phyloP scores from a whole-genome alignment of 2,113 vertebrate genomes.

The Grammomys dolichurus region DNA sequence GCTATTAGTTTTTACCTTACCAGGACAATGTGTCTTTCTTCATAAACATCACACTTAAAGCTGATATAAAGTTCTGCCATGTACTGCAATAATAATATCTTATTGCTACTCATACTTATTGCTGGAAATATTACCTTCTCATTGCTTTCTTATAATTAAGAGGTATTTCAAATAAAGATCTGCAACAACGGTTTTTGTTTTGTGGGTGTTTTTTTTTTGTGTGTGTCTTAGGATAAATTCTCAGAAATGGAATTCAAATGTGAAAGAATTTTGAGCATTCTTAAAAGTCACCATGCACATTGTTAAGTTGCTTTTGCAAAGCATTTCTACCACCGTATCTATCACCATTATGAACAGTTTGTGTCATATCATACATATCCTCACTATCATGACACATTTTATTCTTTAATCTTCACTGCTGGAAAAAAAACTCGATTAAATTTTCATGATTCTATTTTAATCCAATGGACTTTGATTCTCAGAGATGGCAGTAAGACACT shows the following conservation, averaged over 20 bases:
- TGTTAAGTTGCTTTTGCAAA: slow-evolving; percentile 2
- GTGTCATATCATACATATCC: neutral
- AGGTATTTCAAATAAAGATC: neutral
- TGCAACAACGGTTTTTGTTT: neutral
- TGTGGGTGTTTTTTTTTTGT: neutral
- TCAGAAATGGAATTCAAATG: neutral
- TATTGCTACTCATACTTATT: neutral
- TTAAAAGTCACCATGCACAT: neutral
- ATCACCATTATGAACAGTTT: neutral
- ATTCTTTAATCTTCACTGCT: neutral
- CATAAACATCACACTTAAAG: neutral
- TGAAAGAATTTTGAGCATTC: neutral
- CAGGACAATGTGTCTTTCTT: neutral
- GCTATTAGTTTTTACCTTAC: slow-evolving; percentile 1
- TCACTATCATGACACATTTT: neutral
- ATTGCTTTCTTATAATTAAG: slow-evolving; percentile 2
- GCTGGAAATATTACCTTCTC: neutral
- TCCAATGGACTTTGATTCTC: neutral
- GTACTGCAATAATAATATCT: neutral
- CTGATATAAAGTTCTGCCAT: slow-evolving; percentile 17
- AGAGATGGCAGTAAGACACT: neutral
- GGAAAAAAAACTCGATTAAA: neutral
- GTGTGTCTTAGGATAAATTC: slow-evolving; percentile 8
- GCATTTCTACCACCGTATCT: neutral
- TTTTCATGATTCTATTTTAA: slow-evolving; percentile 15